These are phyloP conservation scores for Drosophila subquinaria DNA, from an alignment of 2,888 invertebrate genomes.

Conservation along the genomic window DNA sequence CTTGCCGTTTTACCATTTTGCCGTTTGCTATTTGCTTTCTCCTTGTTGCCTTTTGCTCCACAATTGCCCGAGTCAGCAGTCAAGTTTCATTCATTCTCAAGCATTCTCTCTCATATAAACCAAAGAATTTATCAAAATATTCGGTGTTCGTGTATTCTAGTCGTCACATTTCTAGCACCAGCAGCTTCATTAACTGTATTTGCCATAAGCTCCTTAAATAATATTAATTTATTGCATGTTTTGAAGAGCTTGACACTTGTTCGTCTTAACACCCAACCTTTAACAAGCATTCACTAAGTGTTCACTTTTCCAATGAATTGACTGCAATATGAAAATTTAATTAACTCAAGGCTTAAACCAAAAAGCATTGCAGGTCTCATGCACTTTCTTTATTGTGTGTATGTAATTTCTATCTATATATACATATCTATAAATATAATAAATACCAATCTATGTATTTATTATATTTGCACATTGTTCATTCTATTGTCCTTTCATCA, in stretches of 20 bases:
- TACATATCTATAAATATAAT: not conserved
- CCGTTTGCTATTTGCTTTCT: constrained; percentile 31
- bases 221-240: constrained; percentile 41
- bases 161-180: not conserved
- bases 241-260: constrained; percentile 33
- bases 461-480: constrained; percentile 9
- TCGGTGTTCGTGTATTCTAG: not conserved
- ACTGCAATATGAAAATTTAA: constrained; percentile 13
- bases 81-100: constrained; percentile 15
- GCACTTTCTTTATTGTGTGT: too few relatives aligned
- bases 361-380: not conserved
- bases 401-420: not conserved
- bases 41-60: constrained; percentile 11
- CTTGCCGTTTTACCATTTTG: constrained; percentile 39
- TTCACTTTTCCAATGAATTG: constrained; percentile 15
- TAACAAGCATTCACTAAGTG: not conserved
- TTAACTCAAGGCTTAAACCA: not conserved
- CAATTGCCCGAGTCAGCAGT: constrained; percentile 31
- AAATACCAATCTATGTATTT: not conserved
- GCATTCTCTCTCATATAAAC: constrained; percentile 23
- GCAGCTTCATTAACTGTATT: constrained; percentile 8
- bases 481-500: not conserved
- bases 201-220: constrained; percentile 12
- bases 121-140: constrained; percentile 14
- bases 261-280: constrained; percentile 3